Percentiles rank a stretch among this genome's conserved stretches.
Evolutionary conservation across 2,113 vertebrate genomes (phyloP).

Genomic region (Ibidorhyncha struthersii): DNA sequence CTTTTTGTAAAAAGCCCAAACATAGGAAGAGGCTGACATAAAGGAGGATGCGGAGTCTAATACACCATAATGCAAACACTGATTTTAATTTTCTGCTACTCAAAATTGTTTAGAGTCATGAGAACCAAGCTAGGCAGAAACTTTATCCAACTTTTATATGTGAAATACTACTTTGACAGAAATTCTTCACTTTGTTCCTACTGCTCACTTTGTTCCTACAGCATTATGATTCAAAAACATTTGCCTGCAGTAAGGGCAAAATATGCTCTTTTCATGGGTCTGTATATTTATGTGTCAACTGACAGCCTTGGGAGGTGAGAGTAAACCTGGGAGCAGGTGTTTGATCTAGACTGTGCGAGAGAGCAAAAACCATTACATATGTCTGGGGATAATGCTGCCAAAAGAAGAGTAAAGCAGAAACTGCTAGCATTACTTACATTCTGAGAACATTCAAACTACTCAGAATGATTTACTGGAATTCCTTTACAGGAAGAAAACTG

Average conservation of each 20-base stretch:
- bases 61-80: background rate
- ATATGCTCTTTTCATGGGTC: background rate
- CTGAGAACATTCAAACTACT: background rate
- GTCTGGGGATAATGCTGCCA: conserved; percentile 22
- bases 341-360: conserved; percentile 30
- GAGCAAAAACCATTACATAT: conserved; percentile 27
- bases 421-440: background rate
- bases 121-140: background rate
- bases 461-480: conserved; percentile 27
- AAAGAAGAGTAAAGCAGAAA: conserved; percentile 21
- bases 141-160: background rate
- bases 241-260: conserved; percentile 26
- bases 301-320: conserved; percentile 27
- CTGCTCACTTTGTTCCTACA: background rate
- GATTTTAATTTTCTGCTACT: background rate
- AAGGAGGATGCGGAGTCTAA: background rate
- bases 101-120: background rate
- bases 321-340: conserved; percentile 32
- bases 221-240: conserved; percentile 5
- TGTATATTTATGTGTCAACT: conserved; percentile 42
- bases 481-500: background rate
- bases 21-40: background rate
- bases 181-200: background rate
- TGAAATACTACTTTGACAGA: background rate
- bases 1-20: background rate